phyloP scores from a whole-genome alignment of 2,888 invertebrate genomes.

The Bruchidius siliquastri region DNA sequence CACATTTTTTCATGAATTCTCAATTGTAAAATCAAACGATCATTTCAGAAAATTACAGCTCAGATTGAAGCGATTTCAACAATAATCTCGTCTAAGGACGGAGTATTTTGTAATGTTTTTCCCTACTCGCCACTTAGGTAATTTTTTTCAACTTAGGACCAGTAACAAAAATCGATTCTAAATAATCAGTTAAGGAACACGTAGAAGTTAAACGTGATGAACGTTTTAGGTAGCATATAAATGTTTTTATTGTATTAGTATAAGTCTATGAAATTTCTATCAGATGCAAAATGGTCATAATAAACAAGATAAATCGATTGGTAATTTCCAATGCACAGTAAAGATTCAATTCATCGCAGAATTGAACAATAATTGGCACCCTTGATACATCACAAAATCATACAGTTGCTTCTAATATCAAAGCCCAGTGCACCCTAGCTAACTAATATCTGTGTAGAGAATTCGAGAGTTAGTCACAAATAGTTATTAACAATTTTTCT shows the following conservation, averaged over 20 bases:
- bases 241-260: too few species aligned
- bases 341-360: background rate
- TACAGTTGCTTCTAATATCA: background rate
- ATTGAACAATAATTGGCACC: background rate
- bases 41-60: too few species aligned
- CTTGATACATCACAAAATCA: background rate
- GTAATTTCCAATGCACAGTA: constrained; percentile 2
- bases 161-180: background rate
- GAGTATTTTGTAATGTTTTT: too few species aligned
- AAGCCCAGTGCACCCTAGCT: background rate
- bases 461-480: background rate
- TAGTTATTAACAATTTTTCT: background rate
- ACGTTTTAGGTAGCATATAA: too few species aligned
- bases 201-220: too few species aligned
- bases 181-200: background rate
- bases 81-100: too few species aligned
- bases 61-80: too few species aligned
- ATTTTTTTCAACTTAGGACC: background rate
- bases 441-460: background rate
- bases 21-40: too few species aligned
- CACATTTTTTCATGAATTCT: too few species aligned
- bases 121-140: too few species aligned
- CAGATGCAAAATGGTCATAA: background rate
- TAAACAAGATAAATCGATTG: background rate
- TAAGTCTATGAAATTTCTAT: background rate